Conservation (phyloP, 2,797 vertebrate species). For the Lacerta viridis region DNA sequence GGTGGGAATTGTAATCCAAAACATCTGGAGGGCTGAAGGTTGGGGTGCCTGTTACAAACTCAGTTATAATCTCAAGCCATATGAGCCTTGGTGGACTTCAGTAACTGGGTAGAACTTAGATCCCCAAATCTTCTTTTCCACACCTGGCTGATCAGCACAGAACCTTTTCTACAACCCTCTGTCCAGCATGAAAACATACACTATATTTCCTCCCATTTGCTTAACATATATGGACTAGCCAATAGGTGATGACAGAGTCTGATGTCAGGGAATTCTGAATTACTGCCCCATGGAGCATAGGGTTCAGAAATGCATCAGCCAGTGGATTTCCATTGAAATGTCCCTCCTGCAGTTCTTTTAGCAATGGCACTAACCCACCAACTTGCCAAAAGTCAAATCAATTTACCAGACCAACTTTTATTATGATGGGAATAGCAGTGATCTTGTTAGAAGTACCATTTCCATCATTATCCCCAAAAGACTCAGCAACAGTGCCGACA, state of each 20-base stretch:
- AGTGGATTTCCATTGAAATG: not conserved
- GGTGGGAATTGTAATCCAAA: too few relatives aligned
- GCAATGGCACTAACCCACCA: not conserved
- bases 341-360: slow-evolving; percentile 15
- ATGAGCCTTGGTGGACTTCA: not conserved
- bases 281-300: not conserved
- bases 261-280: not conserved
- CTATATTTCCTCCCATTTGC: not conserved
- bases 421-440: slow-evolving; percentile 37
- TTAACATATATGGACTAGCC: not conserved
- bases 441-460: slow-evolving; percentile 40
- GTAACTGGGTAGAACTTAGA: not conserved
- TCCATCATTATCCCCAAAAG: slow-evolving; percentile 39
- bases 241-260: not conserved
- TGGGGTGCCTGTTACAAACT: too few relatives aligned
- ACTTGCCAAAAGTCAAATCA: slow-evolving; percentile 9
- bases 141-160: not conserved
- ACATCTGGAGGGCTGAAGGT: too few relatives aligned
- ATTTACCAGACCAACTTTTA: not conserved
- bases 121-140: not conserved
- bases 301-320: not conserved
- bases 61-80: not conserved
- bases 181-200: not conserved
- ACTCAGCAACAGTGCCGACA: slow-evolving; percentile 29
- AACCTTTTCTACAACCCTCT: not conserved